Evolutionary conservation across 2,797 vertebrate genomes (phyloP), one percentile per base, ranked within the genome.

Genomic region (Tenualosa thibaudeaui): DNA sequence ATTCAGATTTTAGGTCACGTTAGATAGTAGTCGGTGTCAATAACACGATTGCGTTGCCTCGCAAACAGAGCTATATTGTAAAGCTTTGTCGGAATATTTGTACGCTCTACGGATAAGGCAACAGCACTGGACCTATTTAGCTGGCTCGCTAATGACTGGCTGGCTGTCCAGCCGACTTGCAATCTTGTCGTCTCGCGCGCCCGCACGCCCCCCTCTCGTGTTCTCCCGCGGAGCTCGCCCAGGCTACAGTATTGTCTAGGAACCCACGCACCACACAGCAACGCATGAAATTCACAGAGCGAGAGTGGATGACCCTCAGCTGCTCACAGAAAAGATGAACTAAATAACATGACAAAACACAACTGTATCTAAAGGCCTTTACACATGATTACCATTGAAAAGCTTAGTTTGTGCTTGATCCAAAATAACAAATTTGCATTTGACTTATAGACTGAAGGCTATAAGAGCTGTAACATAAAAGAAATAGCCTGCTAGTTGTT

Each of bases 171-270:
- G 85, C 65, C 85, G 78, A 83, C 81, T 88, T 81, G 90, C 90
- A 90, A 89, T 89, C 83, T 87, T 85, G 86, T 82, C 88, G 84
- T 84, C 88, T 90, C 60, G 78, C 84, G 58, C 90, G 88, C 90
- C 87, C 88, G 75, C 89, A 84, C 92, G 87, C 86, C 84, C 82
- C 71, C 71, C 71, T 78, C 40, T 78, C 17, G 40, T 71, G 65
- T 78, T 78, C 71, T 78, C 71, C 71, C 17, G 81, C 81, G 58
- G 71, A 78, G 71, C 71, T 40, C 71, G 71, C 37, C 37, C 71
- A 78, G 40, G 71, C 71, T 46, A 43, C 40, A 78, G 71, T 78
- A 78, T 78, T 46, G 71, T 78, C 71, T 46, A 78, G 40, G 40
- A 78, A 78, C 71, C 71, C 71, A 78, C 71, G 71, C 71, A 46